Conservation (phyloP, 2,113 vertebrate species). For the Dolichotis patagonum region DNA sequence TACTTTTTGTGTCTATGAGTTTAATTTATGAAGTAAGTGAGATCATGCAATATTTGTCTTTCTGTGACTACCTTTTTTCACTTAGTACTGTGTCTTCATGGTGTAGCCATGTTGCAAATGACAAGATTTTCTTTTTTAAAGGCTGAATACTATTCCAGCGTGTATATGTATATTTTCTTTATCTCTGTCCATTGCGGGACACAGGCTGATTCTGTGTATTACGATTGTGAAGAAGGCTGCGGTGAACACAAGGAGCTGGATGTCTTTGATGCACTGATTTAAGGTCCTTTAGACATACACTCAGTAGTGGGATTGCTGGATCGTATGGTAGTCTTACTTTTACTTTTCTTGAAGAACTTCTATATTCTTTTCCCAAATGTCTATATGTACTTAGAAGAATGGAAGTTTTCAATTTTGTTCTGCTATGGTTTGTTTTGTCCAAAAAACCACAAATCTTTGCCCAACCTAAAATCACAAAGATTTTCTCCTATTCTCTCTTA, state of each 20-base stretch:
- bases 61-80: neutral
- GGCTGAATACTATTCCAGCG: neutral
- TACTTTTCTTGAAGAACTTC: neutral
- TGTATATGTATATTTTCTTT: neutral
- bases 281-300: too few species aligned
- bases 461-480: neutral
- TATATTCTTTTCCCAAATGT: neutral
- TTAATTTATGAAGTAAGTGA: neutral
- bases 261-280: neutral
- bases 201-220: neutral
- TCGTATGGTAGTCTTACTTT: neutral
- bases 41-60: neutral
- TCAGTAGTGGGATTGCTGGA: neutral
- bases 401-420: neutral
- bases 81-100: neutral
- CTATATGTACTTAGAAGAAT: neutral
- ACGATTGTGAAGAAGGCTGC: neutral
- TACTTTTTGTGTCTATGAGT: neutral
- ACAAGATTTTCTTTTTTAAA: neutral
- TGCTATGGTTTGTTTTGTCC: neutral
- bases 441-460: neutral
- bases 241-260: neutral
- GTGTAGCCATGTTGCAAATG: neutral
- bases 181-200: too few species aligned
- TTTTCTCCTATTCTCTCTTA: constrained; percentile 22